Conservation (phyloP, 1,140 invertebrate species). For the Hetaerina americana region DNA sequence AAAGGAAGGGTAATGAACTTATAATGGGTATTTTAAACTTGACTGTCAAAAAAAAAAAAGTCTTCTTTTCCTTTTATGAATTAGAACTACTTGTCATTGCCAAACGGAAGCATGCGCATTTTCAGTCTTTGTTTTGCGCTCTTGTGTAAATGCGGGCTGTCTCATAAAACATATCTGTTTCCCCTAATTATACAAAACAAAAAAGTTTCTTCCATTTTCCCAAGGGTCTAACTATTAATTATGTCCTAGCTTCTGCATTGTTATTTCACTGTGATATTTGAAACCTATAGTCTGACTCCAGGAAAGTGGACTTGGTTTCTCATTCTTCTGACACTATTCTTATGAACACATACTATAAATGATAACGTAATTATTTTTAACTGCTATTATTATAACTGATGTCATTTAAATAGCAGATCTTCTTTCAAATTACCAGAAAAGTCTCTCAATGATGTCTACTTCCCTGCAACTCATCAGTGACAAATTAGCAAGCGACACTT, state of each 20-base stretch:
- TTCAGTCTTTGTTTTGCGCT: neutral
- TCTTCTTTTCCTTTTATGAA: neutral
- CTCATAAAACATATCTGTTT: neutral
- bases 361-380: neutral
- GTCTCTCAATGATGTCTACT: neutral
- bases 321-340: neutral
- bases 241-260: conserved; percentile 4
- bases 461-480: neutral
- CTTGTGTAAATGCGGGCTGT: neutral
- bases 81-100: neutral
- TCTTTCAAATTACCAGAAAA: neutral
- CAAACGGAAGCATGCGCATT: neutral
- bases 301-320: neutral
- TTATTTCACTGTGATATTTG: conserved; percentile 6
- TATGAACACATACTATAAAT: neutral
- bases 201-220: neutral
- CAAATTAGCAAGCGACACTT: neutral
- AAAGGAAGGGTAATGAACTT: neutral
- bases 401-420: neutral
- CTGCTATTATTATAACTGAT: neutral
- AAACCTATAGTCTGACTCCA: neutral
- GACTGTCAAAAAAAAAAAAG: neutral
- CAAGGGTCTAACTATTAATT: neutral
- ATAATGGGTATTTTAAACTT: neutral
- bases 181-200: neutral